A percentile compares a stretch with the other conserved stretches of the same genome.
Evolutionary conservation across 2,888 invertebrate species (phyloP).

Genomic region (Pogonocherus hispidulus): DNA sequence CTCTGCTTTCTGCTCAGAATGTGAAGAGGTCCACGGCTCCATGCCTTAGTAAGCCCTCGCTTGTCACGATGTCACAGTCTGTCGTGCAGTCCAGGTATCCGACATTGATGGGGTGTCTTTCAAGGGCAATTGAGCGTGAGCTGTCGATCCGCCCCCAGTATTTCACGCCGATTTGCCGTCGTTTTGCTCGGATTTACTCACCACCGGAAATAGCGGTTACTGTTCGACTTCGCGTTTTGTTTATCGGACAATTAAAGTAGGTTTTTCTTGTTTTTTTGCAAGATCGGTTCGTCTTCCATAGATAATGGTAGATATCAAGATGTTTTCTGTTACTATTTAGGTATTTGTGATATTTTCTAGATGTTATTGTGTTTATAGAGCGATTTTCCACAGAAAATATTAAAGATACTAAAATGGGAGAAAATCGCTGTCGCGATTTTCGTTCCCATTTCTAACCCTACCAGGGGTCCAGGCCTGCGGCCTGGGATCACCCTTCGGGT

Average conservation of each 20-base stretch:
- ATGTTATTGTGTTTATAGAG: no score
- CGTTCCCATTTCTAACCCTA: no score
- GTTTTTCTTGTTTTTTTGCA: slow-evolving; percentile 9
- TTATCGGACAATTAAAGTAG: slow-evolving; percentile 20
- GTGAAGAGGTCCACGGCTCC: slow-evolving; percentile 29
- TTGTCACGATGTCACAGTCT: slow-evolving; percentile 47
- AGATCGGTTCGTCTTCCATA: not conserved
- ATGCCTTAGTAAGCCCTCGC: not conserved
- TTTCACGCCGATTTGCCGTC: slow-evolving; percentile 68
- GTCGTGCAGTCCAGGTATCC: slow-evolving; percentile 43
- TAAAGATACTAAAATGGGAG: no score
- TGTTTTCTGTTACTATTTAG: no score
- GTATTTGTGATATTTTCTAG: no score
- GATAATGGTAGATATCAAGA: not conserved
- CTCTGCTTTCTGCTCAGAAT: slow-evolving; percentile 49
- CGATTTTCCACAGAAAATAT: no score
- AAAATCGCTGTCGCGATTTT: no score
- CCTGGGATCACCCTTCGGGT: no score
- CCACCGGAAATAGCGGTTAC: slow-evolving; percentile 60
- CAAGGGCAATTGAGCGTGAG: slow-evolving; percentile 66
- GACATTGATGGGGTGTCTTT: slow-evolving; percentile 56
- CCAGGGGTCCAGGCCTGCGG: no score
- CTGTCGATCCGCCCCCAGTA: slow-evolving; percentile 64
- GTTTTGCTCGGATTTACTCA: slow-evolving; percentile 60
- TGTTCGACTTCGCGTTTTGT: slow-evolving; percentile 46